Percentiles rank a stretch among this genome's conserved stretches.
Evolutionary conservation across 2,888 invertebrate genomes (phyloP).

Genomic region (Drosophila falleni): DNA sequence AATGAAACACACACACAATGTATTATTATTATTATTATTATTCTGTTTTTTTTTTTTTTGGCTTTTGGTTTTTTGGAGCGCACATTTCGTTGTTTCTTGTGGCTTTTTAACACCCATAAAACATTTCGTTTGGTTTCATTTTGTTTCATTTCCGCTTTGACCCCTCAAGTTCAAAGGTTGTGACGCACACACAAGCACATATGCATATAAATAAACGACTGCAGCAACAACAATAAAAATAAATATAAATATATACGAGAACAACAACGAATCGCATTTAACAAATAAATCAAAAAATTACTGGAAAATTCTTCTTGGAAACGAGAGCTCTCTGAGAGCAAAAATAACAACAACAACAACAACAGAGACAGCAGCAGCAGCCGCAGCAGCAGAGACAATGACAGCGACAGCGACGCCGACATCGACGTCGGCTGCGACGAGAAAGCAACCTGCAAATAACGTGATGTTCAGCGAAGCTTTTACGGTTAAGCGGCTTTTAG

Average conservation of each 20-base stretch:
- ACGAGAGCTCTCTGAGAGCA: slow-evolving; percentile 49
- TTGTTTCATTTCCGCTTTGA: slow-evolving; percentile 69
- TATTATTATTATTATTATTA: slow-evolving; percentile 46
- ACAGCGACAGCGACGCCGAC: slow-evolving; percentile 55
- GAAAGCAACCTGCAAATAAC: slow-evolving; percentile 77
- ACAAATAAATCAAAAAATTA: slow-evolving; percentile 36
- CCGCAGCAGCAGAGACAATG: slow-evolving; percentile 22
- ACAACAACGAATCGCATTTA: slow-evolving; percentile 36
- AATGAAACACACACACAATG: slow-evolving; percentile 25
- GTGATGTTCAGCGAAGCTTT: slow-evolving; percentile 71
- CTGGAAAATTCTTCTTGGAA: slow-evolving; percentile 49
- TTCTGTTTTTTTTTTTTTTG: slow-evolving; percentile 22
- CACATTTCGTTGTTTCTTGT: slow-evolving; percentile 37
- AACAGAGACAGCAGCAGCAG: slow-evolving; percentile 31
- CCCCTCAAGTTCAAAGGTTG: slow-evolving; percentile 75
- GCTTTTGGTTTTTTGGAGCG: slow-evolving; percentile 36
- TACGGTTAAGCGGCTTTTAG: slow-evolving; percentile 82
- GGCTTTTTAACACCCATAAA: slow-evolving; percentile 50
- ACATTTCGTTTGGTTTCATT: slow-evolving; percentile 64
- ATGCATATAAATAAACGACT: slow-evolving; percentile 16
- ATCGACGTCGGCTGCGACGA: slow-evolving; percentile 66
- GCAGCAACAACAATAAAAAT: slow-evolving; percentile 21
- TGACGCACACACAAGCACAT: slow-evolving; percentile 31
- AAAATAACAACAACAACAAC: slow-evolving; percentile 22
- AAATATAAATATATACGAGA: slow-evolving; percentile 18